phyloP scores from a whole-genome alignment of 2,113 vertebrate genomes.

The Pterocles gutturalis region DNA sequence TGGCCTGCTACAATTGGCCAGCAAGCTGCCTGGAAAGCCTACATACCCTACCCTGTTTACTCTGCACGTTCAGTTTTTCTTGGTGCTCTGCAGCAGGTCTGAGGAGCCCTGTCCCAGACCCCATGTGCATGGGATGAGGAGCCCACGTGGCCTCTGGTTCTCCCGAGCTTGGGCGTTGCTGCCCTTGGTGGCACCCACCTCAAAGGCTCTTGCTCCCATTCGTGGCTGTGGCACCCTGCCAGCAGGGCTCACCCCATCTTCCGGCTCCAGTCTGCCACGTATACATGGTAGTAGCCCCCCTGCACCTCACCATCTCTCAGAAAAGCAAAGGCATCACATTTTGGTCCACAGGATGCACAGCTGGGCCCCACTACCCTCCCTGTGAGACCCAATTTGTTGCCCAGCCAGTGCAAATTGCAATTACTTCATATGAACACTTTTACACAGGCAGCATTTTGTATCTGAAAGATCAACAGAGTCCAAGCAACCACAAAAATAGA shows the following conservation, averaged over 20 bases:
- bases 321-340: background rate
- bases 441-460: background rate
- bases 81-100: background rate
- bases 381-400: background rate
- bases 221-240: background rate
- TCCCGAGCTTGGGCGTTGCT: background rate
- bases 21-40: background rate
- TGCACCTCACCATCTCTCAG: background rate
- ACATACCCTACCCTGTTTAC: no score
- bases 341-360: background rate
- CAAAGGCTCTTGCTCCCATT: background rate
- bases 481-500: constrained; percentile 44
- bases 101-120: background rate
- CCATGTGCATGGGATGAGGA: rapidly evolving
- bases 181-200: no score
- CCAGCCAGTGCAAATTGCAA: background rate
- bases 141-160: no score
- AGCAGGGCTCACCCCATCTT: rapidly evolving
- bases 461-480: background rate
- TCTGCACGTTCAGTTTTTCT: rapidly evolving
- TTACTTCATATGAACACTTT: background rate
- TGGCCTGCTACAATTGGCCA: background rate
- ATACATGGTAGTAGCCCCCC: rapidly evolving
- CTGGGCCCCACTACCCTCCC: background rate
- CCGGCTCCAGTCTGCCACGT: background rate